Conservation (phyloP, 2,113 vertebrate species). For the Empidonax traillii region DNA sequence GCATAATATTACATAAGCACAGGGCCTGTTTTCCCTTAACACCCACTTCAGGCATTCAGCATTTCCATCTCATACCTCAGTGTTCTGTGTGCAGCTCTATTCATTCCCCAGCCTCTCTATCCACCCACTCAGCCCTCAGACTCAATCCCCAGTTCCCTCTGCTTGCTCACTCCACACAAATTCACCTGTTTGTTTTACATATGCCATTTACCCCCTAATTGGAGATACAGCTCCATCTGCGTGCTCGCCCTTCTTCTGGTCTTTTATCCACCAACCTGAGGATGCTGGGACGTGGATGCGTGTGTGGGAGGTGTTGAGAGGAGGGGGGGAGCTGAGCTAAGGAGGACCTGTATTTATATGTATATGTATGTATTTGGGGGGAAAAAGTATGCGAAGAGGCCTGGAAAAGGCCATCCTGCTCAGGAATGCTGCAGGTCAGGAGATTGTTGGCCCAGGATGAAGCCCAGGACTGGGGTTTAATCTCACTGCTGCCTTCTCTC, state of each 20-base stretch:
- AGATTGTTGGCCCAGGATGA: background rate
- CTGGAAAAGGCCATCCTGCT: background rate
- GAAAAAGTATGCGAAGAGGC: background rate
- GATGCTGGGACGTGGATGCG: background rate
- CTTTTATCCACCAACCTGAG: background rate
- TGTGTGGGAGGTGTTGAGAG: background rate
- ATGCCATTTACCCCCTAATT: background rate
- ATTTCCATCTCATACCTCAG: slow-evolving; percentile 40
- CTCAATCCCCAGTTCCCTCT: background rate
- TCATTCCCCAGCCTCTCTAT: slow-evolving; percentile 18
- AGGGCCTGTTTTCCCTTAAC: slow-evolving; percentile 33
- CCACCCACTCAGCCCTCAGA: slow-evolving; percentile 37
- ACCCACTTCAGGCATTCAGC: slow-evolving; percentile 19
- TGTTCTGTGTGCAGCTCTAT: background rate
- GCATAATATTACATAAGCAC: slow-evolving; percentile 46
- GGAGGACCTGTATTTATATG: background rate
- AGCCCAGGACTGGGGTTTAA: background rate
- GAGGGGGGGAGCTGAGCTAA: background rate
- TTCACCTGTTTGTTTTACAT: slow-evolving; percentile 42
- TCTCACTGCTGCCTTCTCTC: background rate
- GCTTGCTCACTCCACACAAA: background rate
- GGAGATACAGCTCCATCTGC: slow-evolving; percentile 1
- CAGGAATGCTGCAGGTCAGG: background rate
- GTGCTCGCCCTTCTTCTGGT: background rate
- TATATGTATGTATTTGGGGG: background rate